Conservation (phyloP, 1,140 invertebrate species). For the Apis florea region DNA sequence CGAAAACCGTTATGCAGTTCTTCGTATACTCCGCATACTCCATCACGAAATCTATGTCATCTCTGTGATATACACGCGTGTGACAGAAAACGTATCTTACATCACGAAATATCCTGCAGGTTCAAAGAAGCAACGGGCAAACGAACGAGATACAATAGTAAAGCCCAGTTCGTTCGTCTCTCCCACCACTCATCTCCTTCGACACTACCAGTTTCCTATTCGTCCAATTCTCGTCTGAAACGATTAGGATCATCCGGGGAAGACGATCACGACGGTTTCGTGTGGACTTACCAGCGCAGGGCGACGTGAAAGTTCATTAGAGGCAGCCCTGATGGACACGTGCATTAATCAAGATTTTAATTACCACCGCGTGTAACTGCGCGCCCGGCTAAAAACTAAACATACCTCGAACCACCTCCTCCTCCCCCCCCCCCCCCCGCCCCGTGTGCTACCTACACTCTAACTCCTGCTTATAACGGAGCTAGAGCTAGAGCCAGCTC, state of each 20-base stretch:
- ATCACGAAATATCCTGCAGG: not conserved
- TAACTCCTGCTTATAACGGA: slow-evolving; percentile 69
- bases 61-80: too few relatives aligned
- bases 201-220: not conserved
- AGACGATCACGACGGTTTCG: slow-evolving; percentile 66
- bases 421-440: slow-evolving; percentile 36
- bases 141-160: slow-evolving; percentile 10
- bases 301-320: slow-evolving; percentile 69
- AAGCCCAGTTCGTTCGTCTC: not conserved
- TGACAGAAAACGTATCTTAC: too few relatives aligned
- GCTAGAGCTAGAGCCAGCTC: slow-evolving; percentile 71
- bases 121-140: not conserved
- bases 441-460: slow-evolving; percentile 62
- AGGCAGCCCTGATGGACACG: slow-evolving; percentile 75
- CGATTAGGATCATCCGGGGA: slow-evolving; percentile 50
- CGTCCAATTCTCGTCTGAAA: slow-evolving; percentile 19
- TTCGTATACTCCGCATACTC: too few relatives aligned
- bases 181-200: not conserved
- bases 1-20: too few relatives aligned
- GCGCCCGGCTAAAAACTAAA: slow-evolving; percentile 76
- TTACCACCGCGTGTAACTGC: slow-evolving; percentile 76
- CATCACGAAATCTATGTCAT: too few relatives aligned
- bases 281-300: slow-evolving; percentile 63
- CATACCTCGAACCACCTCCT: slow-evolving; percentile 62
- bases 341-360: slow-evolving; percentile 80